Base-by-base conservation (phyloP, 2,888 invertebrate species). In the Steinernema carpocapsae region DNA sequence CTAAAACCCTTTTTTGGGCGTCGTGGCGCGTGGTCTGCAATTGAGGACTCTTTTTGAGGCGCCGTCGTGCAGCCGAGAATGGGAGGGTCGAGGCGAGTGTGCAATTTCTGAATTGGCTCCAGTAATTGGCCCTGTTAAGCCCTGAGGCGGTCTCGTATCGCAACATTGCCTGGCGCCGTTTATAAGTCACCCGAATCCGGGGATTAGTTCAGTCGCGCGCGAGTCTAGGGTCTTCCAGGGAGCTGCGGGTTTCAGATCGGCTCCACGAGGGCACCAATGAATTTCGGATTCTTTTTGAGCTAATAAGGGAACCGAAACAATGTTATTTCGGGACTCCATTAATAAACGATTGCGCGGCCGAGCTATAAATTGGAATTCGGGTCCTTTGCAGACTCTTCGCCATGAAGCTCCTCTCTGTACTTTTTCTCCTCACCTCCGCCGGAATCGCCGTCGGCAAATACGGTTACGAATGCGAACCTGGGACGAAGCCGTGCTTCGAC, bases 391-490 rank as follows among this genome's bases (percentile, higher is more conserved):
- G 19, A 22, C 52, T 22, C 19, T 2, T 1, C 52, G 24, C 12
- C 6, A 52, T 52, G 52, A 52, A 52, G 22, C 10, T 52, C 24
- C 24, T 52, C 19, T 24, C 24, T 24, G 52, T 22, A 3, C 2
- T 52, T 24, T 7, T 52, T 1, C 52, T 52, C 24, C 52, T 52
- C 24, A 22, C 22, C 22, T 12, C 22, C 24, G 22, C 24, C 24
- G 52, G 52, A 24, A 22, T 19, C 24, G 52, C 12, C 52, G 22
- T 2, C 22, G 52, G 22, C 4, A 52, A 52, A 24, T 52, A 52
- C 22, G 52, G 52, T 24, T 52, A 52, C 12, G 24, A 52, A 7
- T 52, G 52, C 52, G 52, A 52, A 3, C 52, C 52, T 12, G 52
- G 22, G 52, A 3, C 24, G 52, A n/a, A 52, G 24, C 52, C 52